A percentile compares a stretch with the other conserved stretches of the same genome.
These are phyloP conservation scores for Synanthedon andrenaeformis DNA, from an alignment of 2,888 invertebrate genomes.

Conservation along the genomic window DNA sequence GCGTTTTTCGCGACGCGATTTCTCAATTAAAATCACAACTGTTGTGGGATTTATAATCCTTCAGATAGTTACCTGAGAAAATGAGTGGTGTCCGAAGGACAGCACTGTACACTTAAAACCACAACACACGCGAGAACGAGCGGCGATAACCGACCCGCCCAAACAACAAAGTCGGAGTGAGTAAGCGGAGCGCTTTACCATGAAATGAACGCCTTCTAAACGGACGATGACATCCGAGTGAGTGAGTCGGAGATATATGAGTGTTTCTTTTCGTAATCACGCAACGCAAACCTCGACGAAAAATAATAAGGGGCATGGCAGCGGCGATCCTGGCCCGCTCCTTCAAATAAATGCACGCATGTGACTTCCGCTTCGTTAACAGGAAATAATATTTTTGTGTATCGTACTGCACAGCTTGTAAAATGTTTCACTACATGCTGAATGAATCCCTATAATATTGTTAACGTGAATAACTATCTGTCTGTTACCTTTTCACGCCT, in stretches of 20 bases:
- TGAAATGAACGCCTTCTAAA: conserved; percentile 32
- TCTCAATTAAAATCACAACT: conserved; percentile 27
- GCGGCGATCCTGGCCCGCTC: not conserved
- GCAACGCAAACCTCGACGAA: not conserved
- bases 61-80: conserved; percentile 39
- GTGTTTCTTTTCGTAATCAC: not conserved
- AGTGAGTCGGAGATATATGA: conserved; percentile 21
- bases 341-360: too few species aligned
- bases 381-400: too few species aligned
- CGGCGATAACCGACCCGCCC: conserved; percentile 54
- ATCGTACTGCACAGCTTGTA: too few species aligned
- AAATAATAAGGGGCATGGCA: not conserved
- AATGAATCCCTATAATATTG: too few species aligned
- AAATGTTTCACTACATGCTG: too few species aligned
- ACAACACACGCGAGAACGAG: conserved; percentile 61
- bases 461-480: too few species aligned
- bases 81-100: conserved; percentile 35
- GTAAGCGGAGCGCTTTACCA: conserved; percentile 14
- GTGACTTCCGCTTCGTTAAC: too few species aligned
- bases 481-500: too few species aligned
- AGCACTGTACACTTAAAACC: conserved; percentile 48
- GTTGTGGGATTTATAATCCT: not conserved
- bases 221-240: conserved; percentile 53
- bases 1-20: conserved; percentile 25
- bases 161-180: conserved; percentile 53